A percentile compares a stretch with the other conserved stretches of the same genome.
phyloP scores from a whole-genome alignment of 1,140 invertebrate genomes.

The Nixonia krombeini region DNA sequence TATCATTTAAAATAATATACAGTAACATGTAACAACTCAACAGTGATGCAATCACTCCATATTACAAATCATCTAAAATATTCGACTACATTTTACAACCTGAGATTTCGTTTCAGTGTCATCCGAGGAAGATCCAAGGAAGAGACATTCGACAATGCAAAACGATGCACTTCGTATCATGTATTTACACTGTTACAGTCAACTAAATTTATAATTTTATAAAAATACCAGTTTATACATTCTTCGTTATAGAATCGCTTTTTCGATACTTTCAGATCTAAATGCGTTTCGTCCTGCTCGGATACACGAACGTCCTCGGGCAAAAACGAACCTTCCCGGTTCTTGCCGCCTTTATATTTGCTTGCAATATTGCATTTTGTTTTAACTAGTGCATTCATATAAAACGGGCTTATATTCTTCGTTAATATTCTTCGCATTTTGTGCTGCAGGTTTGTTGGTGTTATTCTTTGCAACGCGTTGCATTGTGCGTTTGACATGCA shows the following conservation, averaged over 20 bases:
- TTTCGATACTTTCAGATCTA: too few relatives aligned
- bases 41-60: neutral
- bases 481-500: slow-evolving; percentile 6
- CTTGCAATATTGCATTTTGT: too few relatives aligned
- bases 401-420: too few relatives aligned
- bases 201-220: neutral
- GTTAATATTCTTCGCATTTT: neutral
- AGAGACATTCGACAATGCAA: neutral
- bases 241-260: neutral
- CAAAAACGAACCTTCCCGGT: too few relatives aligned
- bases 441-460: too few relatives aligned
- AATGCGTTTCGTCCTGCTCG: too few relatives aligned
- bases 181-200: neutral
- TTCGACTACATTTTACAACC: slow-evolving; percentile 2
- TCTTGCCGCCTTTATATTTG: too few relatives aligned
- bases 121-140: slow-evolving; percentile 2
- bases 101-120: slow-evolving; percentile 1
- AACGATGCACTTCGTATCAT: neutral
- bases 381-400: too few relatives aligned
- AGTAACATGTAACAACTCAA: neutral
- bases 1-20: neutral
- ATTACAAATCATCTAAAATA: slow-evolving; percentile 3
- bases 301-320: too few relatives aligned
- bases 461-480: slow-evolving; percentile 1
- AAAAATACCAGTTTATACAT: slow-evolving; percentile 1